These are phyloP conservation scores for Cisticola juncidis DNA, from an alignment of 2,113 vertebrate genomes.

Conservation along the genomic window DNA sequence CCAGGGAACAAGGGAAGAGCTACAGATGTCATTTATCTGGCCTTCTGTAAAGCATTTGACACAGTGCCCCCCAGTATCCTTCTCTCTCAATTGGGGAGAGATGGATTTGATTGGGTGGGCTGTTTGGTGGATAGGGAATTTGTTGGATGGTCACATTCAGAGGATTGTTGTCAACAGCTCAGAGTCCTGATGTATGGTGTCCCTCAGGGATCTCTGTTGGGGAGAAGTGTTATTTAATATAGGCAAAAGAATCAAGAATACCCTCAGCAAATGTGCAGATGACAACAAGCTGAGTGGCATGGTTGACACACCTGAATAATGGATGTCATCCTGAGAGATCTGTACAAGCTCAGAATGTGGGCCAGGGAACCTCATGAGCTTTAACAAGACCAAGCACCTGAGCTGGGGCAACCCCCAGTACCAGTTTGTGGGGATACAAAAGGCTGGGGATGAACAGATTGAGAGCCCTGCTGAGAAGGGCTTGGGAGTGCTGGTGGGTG, in stretches of 20 bases:
- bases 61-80: too few relatives aligned
- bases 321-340: background rate
- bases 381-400: background rate
- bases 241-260: background rate
- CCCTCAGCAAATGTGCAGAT: background rate
- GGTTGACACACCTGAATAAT: background rate
- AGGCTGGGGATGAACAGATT: background rate
- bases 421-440: background rate
- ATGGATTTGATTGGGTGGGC: background rate
- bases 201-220: background rate
- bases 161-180: background rate
- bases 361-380: background rate
- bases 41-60: background rate
- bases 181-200: background rate
- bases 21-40: background rate
- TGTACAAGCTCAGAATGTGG: background rate
- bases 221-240: background rate
- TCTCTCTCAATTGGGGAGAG: background rate
- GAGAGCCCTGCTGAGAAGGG: background rate
- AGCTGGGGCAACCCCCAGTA: background rate
- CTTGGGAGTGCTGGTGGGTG: too few relatives aligned
- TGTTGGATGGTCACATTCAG: background rate
- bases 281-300: background rate
- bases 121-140: background rate
- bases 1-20: background rate